Percentiles rank a stretch among this genome's conserved stretches.
Conservation (phyloP, 2,888 invertebrate species). For the Syritta pipiens region DNA sequence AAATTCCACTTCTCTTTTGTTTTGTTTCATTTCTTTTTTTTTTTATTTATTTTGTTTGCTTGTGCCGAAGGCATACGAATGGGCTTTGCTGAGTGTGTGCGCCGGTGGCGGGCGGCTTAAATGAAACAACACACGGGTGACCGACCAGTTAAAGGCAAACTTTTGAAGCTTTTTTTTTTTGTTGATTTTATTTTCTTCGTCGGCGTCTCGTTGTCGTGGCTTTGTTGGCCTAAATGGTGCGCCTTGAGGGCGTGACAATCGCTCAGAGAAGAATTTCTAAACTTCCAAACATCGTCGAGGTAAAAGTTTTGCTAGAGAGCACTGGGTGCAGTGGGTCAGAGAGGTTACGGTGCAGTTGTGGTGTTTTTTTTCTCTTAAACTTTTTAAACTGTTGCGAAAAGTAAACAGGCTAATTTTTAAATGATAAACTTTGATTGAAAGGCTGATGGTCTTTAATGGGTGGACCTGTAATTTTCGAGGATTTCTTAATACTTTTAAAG, state of each 20-base stretch:
- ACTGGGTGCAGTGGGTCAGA: too few relatives aligned
- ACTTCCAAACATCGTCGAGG: background rate
- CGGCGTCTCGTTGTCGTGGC: background rate
- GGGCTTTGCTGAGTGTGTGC: constrained; percentile 13
- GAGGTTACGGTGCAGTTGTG: too few relatives aligned
- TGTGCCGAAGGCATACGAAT: constrained; percentile 18
- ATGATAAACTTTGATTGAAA: too few relatives aligned
- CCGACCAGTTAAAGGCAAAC: constrained; percentile 1
- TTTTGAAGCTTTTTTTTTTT: constrained; percentile 3
- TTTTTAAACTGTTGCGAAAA: too few relatives aligned
- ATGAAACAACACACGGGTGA: constrained; percentile 5
- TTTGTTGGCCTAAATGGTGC: background rate
- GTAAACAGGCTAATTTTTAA: too few relatives aligned
- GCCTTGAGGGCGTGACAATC: background rate
- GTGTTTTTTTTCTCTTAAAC: too few relatives aligned
- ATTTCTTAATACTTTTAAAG: too few relatives aligned
- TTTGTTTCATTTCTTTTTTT: constrained; percentile 3
- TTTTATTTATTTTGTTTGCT: background rate
- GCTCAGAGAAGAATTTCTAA: background rate
- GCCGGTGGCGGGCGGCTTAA: background rate
- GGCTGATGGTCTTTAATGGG: too few relatives aligned
- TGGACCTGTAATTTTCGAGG: too few relatives aligned
- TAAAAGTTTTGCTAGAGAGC: too few relatives aligned
- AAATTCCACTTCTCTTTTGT: constrained; percentile 10
- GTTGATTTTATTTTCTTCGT: background rate